These are phyloP conservation scores for Spodoptera frugiperda DNA, from an alignment of 1,140 invertebrate genomes.

Conservation along the genomic window DNA sequence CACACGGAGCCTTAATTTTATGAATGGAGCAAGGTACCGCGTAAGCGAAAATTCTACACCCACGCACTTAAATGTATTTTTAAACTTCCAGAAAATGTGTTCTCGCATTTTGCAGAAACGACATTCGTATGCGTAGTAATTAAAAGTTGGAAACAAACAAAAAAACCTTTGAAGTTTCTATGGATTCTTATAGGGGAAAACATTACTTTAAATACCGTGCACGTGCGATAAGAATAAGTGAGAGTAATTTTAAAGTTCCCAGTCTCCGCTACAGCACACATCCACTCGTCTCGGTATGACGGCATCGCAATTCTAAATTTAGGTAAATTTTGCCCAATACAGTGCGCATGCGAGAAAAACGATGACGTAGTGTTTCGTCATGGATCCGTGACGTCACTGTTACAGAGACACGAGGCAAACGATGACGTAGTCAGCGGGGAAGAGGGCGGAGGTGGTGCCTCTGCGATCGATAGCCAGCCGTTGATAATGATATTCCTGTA, in stretches of 20 bases:
- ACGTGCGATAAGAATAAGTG: neutral
- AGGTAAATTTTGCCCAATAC: slow-evolving; percentile 47
- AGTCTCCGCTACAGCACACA: slow-evolving; percentile 16
- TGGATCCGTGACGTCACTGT: slow-evolving; percentile 69
- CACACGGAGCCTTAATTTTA: slow-evolving; percentile 10
- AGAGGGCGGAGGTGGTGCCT: slow-evolving; percentile 34
- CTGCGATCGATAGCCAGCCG: slow-evolving; percentile 66
- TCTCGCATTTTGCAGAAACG: neutral
- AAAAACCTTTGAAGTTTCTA: no score
- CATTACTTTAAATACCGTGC: neutral
- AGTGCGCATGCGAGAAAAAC: slow-evolving; percentile 71
- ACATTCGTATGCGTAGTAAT: neutral
- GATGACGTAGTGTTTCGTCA: slow-evolving; percentile 69
- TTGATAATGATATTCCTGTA: slow-evolving; percentile 70
- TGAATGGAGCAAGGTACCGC: slow-evolving; percentile 1
- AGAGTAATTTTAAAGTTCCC: slow-evolving; percentile 10
- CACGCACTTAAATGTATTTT: slow-evolving; percentile 24
- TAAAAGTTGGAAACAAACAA: no score
- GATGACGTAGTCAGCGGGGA: slow-evolving; percentile 69
- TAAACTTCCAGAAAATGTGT: slow-evolving; percentile 4
- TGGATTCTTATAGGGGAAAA: no score
- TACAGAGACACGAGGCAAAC: slow-evolving; percentile 57
- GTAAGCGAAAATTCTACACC: slow-evolving; percentile 27
- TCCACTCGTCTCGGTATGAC: slow-evolving; percentile 46
- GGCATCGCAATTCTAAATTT: slow-evolving; percentile 57